A percentile compares a stretch with the other conserved stretches of the same genome.
These are phyloP conservation scores for Leptodactylus fuscus DNA, from an alignment of 2,113 vertebrate genomes.

Conservation along the genomic window DNA sequence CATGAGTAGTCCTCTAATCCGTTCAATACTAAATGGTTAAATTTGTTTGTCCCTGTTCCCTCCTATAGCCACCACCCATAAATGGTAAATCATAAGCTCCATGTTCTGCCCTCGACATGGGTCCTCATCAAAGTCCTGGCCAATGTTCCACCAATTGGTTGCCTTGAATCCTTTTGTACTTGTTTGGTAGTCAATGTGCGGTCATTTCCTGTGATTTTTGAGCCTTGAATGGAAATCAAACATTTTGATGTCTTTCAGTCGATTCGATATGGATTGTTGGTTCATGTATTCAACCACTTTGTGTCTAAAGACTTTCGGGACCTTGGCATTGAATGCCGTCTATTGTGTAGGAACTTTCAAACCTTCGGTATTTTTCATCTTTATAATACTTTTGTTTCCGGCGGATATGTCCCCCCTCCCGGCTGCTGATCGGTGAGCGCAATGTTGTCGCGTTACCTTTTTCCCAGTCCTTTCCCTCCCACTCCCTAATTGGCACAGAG, in stretches of 20 bases:
- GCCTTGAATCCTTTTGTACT: too few relatives aligned
- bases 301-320: not conserved
- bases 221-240: too few relatives aligned
- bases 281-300: not conserved
- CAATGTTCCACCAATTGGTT: too few relatives aligned
- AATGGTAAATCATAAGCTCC: not conserved
- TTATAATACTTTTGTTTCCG: not conserved
- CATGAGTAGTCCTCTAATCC: not conserved
- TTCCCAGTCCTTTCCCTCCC: slow-evolving; percentile 42
- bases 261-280: too few relatives aligned
- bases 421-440: not conserved
- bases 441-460: slow-evolving; percentile 42
- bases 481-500: slow-evolving; percentile 59
- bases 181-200: too few relatives aligned
- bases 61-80: too few relatives aligned
- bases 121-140: too few relatives aligned
- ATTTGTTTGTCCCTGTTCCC: not conserved
- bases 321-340: not conserved
- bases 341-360: not conserved
- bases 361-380: not conserved
- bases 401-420: not conserved
- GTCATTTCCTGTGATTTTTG: too few relatives aligned
- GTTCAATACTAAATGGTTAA: not conserved
- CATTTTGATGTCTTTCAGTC: too few relatives aligned
- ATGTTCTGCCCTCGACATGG: not conserved